A percentile compares a stretch with the other conserved stretches of the same genome.
Evolutionary conservation across 2,797 vertebrate genomes (phyloP).

Genomic region (Xenentodon cancila): DNA sequence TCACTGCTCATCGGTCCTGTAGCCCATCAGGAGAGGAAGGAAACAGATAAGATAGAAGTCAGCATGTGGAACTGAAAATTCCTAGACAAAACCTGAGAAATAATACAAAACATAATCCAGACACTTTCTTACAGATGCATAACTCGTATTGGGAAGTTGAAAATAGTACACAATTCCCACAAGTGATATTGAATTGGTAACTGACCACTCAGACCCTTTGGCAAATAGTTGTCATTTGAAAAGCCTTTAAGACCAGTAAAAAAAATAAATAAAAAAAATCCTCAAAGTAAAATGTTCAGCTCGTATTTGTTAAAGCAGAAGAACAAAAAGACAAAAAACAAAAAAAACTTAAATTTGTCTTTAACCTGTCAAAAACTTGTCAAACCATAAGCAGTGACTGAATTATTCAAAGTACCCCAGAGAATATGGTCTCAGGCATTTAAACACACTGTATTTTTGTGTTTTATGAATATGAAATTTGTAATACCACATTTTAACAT

Average conservation of each 20-base stretch:
- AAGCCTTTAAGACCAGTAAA: constrained; percentile 76
- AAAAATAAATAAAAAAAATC: no score
- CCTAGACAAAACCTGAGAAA: constrained; percentile 56
- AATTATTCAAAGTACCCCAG: constrained; percentile 71
- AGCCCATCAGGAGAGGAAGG: constrained; percentile 60
- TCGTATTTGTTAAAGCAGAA: constrained; percentile 57
- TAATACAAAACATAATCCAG: constrained; percentile 67
- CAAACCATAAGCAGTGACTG: constrained; percentile 74
- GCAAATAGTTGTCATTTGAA: constrained; percentile 70
- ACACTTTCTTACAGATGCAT: constrained; percentile 62
- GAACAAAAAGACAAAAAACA: constrained; percentile 11
- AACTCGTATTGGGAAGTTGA: constrained; percentile 68
- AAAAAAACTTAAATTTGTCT: constrained; percentile 42
- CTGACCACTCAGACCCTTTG: constrained; percentile 73
- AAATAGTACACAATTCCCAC: constrained; percentile 75
- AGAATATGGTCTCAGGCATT: constrained; percentile 75
- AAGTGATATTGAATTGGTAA: constrained; percentile 69
- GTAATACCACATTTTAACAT: constrained; percentile 72
- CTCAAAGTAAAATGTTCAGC: constrained; percentile 57
- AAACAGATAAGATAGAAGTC: constrained; percentile 60
- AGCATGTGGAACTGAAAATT: constrained; percentile 45
- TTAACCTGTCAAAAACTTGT: constrained; percentile 66
- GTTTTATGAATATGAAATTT: constrained; percentile 51
- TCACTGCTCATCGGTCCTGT: constrained; percentile 93
- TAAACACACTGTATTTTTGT: constrained; percentile 61